Base-by-base conservation (phyloP, 1,140 invertebrate genomes). In the Procambarus clarkii region DNA sequence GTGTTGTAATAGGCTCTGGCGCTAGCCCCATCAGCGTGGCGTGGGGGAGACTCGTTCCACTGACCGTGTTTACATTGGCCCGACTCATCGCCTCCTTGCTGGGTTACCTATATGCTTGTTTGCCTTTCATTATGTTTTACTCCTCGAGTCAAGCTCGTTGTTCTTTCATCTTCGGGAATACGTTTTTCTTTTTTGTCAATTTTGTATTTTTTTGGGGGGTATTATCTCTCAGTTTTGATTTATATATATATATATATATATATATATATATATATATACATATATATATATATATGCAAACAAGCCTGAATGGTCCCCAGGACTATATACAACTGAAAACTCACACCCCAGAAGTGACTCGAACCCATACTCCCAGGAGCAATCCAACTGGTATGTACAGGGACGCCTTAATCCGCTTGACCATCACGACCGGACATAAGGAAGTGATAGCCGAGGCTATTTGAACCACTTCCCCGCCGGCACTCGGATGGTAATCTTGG, bases 21-120 rank as follows among this genome's bases (percentile, higher is more conserved):
- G 60, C 50, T 79, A 87, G 86, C 3, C 3, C 76, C 58, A 50
- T 46, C 86, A 78, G 24, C 45, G 76, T 9, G 50, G 3, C 50
- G 9, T 54, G 71, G 48, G 71, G 76, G 34, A 87, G 69, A 86
- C 83, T 76, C 83, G 83, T 87, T 69, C 46, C 77, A n/a, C 44
- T 79, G 76, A 46, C 50, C 64, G 34, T 87, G 76, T 79, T 87
- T 87, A 87, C 86, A 85, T 74, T 5, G 24, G 24, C 69, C 3
- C 21, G 21, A 44, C 50, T 77, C 15, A 48, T n/a, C 74, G 18
- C 58, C 54, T 54, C 15, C 71, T 64, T 64, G 44, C 80, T 82
- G 50, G 21, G 4, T 18, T 3, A 74, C 69, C 69, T 24, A 74
- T 74, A 74, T 8, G n/a, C 4, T 54, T 74, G 69, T 74, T 24